A percentile compares a stretch with the other conserved stretches of the same genome.
Evolutionary conservation across 2,888 invertebrate species (phyloP).

Genomic region (Ceraclea dissimilis): DNA sequence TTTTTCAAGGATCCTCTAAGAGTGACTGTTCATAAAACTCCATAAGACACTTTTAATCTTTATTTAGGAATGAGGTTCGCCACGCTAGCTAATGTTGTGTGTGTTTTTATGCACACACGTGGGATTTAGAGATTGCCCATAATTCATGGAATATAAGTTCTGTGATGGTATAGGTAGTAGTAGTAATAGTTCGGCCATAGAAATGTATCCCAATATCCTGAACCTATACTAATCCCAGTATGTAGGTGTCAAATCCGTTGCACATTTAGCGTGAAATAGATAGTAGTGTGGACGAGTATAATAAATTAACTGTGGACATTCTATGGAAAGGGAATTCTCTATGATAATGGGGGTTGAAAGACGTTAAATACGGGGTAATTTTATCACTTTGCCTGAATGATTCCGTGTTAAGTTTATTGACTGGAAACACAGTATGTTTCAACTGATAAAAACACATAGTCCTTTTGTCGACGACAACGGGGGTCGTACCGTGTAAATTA

Average conservation of each 20-base stretch:
- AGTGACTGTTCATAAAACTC: no score
- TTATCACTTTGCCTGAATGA: conserved; percentile 9
- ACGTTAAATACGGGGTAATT: conserved; percentile 8
- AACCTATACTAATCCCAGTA: no score
- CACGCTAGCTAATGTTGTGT: no score
- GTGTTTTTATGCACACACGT: no score
- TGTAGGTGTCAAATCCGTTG: not conserved
- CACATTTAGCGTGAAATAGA: not conserved
- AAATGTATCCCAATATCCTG: no score
- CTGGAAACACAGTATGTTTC: conserved; percentile 20
- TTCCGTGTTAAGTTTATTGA: conserved; percentile 22
- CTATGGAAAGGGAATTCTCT: not conserved
- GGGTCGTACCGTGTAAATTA: not conserved
- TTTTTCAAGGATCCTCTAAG: no score
- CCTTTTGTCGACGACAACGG: not conserved
- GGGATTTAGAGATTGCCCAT: no score
- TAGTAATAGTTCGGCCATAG: no score
- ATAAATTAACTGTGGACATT: not conserved
- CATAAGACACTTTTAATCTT: no score
- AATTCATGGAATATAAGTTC: no score
- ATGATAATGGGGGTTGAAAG: conserved; percentile 1
- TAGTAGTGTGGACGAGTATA: not conserved
- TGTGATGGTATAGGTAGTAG: no score
- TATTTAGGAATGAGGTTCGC: no score
- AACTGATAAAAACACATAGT: conserved; percentile 2